Base-by-base conservation (phyloP, 2,888 invertebrate genomes). In the Nymphalis c-album region DNA sequence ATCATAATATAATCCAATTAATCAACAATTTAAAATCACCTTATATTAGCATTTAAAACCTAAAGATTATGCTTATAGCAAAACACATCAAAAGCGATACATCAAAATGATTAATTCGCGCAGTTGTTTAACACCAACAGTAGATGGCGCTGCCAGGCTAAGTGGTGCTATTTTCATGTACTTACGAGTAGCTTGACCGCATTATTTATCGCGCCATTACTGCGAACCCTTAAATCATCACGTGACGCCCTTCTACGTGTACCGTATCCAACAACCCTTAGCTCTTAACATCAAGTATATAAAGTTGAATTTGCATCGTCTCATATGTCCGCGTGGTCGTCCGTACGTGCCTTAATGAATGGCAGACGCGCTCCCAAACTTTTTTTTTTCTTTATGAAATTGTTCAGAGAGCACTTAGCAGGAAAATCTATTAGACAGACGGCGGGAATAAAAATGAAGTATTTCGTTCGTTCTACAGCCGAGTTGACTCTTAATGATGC, bases 131-230 rank as follows among this genome's bases (percentile, higher is more conserved):
- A 75, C 72, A 65, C 61, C 76, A 76, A 80, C 84, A 77, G 83
- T 86, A 88, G 89, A 86, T 90, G 88, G 85, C 86, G 81, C 64
- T 84, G 78, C 80, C 76, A 79, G 79, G 80, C 82, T 89, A 87
- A 88, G 87, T 86, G 86, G 84, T 80, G 81, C 85, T 86, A 85
- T 87, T 87, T 84, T 85, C 77, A 71, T 80, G 84, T 86, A 86
- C 86, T 87, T 87, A 76, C 73, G 77, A 77, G 80, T 79, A 80
- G 84, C 82, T 77, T 89, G 87, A 87, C 91, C 88, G 85, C 79
- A 85, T 91, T 92, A 92, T 92, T 92, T 93, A 92, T 92, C 89
- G 91, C 88, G 78, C 92, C 93, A 92, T 92, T 93, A 92, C 87
- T 80, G 87, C 84, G 80, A 83, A 78, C 85, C 88, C 84, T 87